Evolutionary conservation across 1,140 invertebrate genomes (phyloP).

Genomic region (Philaenus spumarius): DNA sequence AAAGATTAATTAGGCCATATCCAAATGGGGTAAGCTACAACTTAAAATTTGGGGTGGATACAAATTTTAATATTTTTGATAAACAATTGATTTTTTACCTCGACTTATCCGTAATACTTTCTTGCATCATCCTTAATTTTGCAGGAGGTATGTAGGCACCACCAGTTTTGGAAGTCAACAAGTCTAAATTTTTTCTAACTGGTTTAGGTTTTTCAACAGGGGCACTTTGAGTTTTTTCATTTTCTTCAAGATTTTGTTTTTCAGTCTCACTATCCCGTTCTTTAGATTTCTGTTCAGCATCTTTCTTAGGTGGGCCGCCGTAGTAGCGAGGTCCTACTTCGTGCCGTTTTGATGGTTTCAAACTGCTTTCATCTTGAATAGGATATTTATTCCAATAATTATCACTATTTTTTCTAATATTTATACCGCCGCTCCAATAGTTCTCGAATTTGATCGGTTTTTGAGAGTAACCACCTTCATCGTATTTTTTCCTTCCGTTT

Average conservation of each 20-base stretch:
- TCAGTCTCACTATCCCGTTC: conserved; percentile 11
- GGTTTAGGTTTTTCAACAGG: conserved; percentile 21
- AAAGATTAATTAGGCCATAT: no score
- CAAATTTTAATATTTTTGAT: not conserved
- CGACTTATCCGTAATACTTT: conserved; percentile 86
- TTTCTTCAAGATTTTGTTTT: conserved; percentile 16
- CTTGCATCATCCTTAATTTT: conserved; percentile 89
- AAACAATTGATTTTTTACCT: conserved; percentile 34
- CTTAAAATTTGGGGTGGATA: no score
- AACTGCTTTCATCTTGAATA: not conserved
- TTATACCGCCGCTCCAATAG: not conserved
- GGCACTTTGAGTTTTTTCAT: conserved; percentile 14
- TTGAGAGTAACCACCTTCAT: not conserved
- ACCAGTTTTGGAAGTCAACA: conserved; percentile 79
- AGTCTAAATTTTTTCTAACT: conserved; percentile 54
- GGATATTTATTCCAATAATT: conserved; percentile 5
- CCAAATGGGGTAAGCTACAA: no score
- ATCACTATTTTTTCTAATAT: conserved; percentile 2
- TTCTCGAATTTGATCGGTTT: conserved; percentile 1
- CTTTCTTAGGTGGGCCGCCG: not conserved
- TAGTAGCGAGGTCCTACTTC: conserved; percentile 15
- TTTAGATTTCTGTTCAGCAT: not conserved
- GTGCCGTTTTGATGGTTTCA: not conserved
- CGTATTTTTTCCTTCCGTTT: conserved; percentile 25
- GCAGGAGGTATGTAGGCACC: conserved; percentile 99